Evolutionary conservation across 1,140 invertebrate genomes (phyloP).

Genomic region (Sitophilus oryzae): DNA sequence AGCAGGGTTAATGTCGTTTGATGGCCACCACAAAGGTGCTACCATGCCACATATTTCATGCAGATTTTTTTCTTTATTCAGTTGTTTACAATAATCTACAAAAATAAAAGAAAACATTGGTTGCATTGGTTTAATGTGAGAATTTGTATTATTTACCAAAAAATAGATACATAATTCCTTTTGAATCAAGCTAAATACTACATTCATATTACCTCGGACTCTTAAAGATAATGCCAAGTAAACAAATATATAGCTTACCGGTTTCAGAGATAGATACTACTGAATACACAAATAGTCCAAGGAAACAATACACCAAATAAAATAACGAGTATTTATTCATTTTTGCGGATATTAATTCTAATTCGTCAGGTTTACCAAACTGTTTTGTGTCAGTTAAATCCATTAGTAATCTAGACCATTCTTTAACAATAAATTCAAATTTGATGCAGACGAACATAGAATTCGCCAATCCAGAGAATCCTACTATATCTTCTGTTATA

Average conservation of each 20-base stretch:
- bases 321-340: conserved; percentile 2
- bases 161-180: too few relatives aligned
- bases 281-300: conserved; percentile 4
- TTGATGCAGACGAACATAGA: conserved; percentile 11
- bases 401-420: conserved; percentile 5
- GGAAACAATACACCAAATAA: conserved; percentile 8
- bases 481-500: conserved; percentile 16
- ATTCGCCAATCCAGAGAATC: conserved; percentile 7
- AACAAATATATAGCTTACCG: too few relatives aligned
- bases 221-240: too few relatives aligned
- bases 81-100: conserved; percentile 5
- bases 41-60: conserved; percentile 14
- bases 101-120: neutral
- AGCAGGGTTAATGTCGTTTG: conserved; percentile 7
- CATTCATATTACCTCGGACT: too few relatives aligned
- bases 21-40: conserved; percentile 12
- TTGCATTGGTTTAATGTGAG: too few relatives aligned
- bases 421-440: conserved; percentile 11
- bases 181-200: too few relatives aligned
- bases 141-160: too few relatives aligned
- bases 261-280: neutral
- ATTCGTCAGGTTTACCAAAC: conserved; percentile 2
- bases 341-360: neutral
- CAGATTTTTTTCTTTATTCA: conserved; percentile 5
- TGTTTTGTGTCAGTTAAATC: conserved; percentile 10